Base-by-base conservation (phyloP, 2,113 vertebrate genomes). In the Pipra filicauda region DNA sequence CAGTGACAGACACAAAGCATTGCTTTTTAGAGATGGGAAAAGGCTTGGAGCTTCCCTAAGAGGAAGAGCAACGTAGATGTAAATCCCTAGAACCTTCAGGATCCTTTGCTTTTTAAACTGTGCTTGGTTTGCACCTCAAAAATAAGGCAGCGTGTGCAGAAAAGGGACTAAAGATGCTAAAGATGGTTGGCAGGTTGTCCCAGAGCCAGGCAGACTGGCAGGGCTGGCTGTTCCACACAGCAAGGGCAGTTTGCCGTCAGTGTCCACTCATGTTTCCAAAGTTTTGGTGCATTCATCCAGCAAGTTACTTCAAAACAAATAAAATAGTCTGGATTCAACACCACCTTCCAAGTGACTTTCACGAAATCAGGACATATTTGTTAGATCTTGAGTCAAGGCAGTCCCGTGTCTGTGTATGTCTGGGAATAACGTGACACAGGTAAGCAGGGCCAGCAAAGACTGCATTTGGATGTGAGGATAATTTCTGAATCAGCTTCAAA, bases 401-500 rank as follows among this genome's bases (percentile, higher is more conserved):
- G 70, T 11, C 15, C 55, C n/a, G 20, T 30, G 59, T 8, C 18
- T 9, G 43, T 19, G 21, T 20, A 28, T 11, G 14, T 24, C 66
- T 23, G 31, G 79, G 37, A 82, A 57, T 8, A 76, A 66, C 55
- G 24, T 18, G 8, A 16, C 39, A 57, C 64, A 92, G 85, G 94
- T 94, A 80, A 77, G 75, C 33, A 54, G 37, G 79, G 51, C 27
- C 67, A 89, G 78, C 44, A 83, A 72, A 82, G 31, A n/a, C 17
- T 62, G n/a, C 75, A 74, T 46, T n/a, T 28, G 37, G 41, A 81
- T 57, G 33, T 14, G n/a, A 88, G 35, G 41, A 23, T 37, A 31
- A 65, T 73, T 75, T 69, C 84, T 91, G 91, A 82, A 65, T 78
- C 65, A 41, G 44, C 81, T 87, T 91, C 77, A 87, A 88, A 95